Evolutionary conservation across 2,113 vertebrate species (phyloP), one percentile per base, ranked within the genome.

Genomic region (Oenanthe oenanthe): DNA sequence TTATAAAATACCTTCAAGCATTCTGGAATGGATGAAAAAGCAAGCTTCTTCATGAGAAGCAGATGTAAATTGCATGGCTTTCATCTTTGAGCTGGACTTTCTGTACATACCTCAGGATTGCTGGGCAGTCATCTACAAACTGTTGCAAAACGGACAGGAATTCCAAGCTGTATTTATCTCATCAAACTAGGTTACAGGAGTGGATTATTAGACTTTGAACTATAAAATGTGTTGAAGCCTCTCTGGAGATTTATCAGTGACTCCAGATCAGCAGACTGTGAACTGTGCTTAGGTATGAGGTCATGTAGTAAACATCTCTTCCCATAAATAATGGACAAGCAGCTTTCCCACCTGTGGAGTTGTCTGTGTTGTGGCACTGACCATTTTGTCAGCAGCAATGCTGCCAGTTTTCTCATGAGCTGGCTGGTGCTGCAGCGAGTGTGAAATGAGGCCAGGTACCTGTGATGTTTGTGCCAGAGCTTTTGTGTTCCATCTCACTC

Each of bases 401-500:
- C 8, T 84, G 43, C 17, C 58, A 17, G 13, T 43, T 74, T 47
- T 50, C 56, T 51, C 5, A 2, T 16, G 43, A 15, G 28, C 47
- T 77, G 72, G 34, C 72, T 32, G 43, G 11, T 56, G 16, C 32
- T 26, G 32, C 7, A 29, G 45, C 0, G 2, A 2, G 1, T 34
- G 5, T 0, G 2, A 28, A 50, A n/a, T 6, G 29, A 62, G 51
- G 45, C 5, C 1, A 2, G 25, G 63, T 51, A 45, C 25, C 10
- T 29, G 10, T 14, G 38, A 2, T 14, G 18, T 50, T 68, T 50
- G 47, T 50, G 66, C n/a, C 47, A 80, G 28, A 86, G 17, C 57
- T 51, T 10, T 51, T 17, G 3, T 38, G 72, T 45, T 73, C 58
- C 16, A 16, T 11, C 56, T 47, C 50, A 4, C 26, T 77, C 6